A percentile compares a stretch with the other conserved stretches of the same genome.
phyloP scores from a whole-genome alignment of 1,140 invertebrate species.

The Mizuhopecten yessoensis region DNA sequence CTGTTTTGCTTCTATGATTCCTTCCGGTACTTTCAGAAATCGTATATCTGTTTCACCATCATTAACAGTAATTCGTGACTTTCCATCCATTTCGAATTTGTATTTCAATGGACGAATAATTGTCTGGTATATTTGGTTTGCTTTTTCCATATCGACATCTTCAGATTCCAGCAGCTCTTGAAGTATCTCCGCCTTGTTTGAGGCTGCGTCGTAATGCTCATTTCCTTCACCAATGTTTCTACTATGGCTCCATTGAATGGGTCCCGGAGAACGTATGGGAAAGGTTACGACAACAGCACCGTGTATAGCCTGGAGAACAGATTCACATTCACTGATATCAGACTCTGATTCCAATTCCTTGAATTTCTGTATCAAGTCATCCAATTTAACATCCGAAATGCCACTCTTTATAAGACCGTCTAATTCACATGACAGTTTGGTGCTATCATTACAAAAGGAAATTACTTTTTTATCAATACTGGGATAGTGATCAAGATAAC shows the following conservation, averaged over 20 bases:
- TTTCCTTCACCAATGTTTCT: neutral
- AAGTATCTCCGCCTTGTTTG: slow-evolving; percentile 51
- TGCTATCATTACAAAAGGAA: neutral
- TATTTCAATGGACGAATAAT: neutral
- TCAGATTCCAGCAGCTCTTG: neutral
- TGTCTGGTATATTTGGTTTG: neutral
- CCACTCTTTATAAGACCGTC: neutral
- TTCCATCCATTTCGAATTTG: neutral
- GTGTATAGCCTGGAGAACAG: neutral
- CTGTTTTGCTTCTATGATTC: slow-evolving; percentile 40
- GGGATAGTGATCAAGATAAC: neutral
- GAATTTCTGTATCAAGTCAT: neutral
- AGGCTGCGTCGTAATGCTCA: slow-evolving; percentile 44
- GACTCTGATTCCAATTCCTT: neutral
- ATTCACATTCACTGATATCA: neutral
- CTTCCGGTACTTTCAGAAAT: slow-evolving; percentile 24
- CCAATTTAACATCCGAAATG: too few relatives aligned
- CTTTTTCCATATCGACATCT: neutral
- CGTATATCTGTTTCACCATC: neutral
- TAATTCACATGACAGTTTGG: neutral
- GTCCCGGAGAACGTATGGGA: slow-evolving; percentile 36
- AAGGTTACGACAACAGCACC: neutral
- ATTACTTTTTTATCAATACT: neutral
- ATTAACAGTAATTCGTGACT: neutral
- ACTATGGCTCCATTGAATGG: slow-evolving; percentile 52